Evolutionary conservation across 1,140 invertebrate species (phyloP).

Genomic region (Magallana angulata): DNA sequence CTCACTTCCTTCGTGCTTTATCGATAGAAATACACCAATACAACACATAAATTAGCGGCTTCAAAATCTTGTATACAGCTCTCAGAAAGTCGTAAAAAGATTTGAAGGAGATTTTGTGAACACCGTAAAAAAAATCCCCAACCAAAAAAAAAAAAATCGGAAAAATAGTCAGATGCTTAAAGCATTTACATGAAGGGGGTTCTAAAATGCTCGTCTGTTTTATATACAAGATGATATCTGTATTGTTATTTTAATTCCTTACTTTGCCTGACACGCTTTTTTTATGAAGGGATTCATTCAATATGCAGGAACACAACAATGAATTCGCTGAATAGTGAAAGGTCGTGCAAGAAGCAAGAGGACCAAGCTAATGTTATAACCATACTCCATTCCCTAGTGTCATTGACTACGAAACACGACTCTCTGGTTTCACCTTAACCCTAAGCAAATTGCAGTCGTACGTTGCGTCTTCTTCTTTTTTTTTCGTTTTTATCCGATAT

Average conservation of each 20-base stretch:
- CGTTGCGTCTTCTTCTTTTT: not conserved
- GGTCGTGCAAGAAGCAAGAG: not conserved
- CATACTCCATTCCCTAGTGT: not conserved
- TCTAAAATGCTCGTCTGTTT: not conserved
- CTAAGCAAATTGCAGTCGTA: constrained; percentile 17
- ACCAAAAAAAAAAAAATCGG: not conserved
- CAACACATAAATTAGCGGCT: constrained; percentile 16
- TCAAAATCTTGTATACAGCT: not conserved
- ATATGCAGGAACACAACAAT: constrained; percentile 14
- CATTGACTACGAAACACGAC: constrained; percentile 13
- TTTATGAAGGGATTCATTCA: constrained; percentile 34
- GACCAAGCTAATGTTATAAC: not conserved
- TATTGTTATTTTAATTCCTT: constrained; percentile 28
- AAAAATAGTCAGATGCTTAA: not conserved
- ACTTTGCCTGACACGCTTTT: not conserved
- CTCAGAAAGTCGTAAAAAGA: constrained; percentile 9
- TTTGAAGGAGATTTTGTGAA: not conserved
- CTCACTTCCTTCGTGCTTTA: not conserved
- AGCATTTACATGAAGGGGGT: not conserved
- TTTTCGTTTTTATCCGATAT: not conserved
- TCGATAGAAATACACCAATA: constrained; percentile 24
- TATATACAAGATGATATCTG: constrained; percentile 28
- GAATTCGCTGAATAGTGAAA: constrained; percentile 14
- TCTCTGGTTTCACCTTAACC: not conserved
- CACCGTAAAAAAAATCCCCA: not conserved